Conservation (phyloP, 2,113 vertebrate genomes). For the Papio anubis region DNA sequence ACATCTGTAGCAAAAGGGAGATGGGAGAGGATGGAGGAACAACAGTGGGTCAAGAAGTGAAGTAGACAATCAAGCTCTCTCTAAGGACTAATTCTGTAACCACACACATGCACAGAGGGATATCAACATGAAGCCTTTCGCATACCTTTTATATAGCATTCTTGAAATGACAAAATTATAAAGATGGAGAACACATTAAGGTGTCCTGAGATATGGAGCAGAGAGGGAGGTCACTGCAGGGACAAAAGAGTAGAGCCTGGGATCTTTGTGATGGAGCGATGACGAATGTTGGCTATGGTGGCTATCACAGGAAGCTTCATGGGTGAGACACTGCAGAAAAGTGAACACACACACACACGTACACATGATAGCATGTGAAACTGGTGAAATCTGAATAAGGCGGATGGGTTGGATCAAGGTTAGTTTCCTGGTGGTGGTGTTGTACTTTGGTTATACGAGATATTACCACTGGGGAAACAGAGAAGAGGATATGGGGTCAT, state of each 20-base stretch:
- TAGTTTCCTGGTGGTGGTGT: not conserved
- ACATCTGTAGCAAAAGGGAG: not conserved
- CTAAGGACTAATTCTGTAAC: fast-evolving
- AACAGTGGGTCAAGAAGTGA: not conserved
- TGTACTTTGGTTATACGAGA: not conserved
- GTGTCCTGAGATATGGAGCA: not conserved
- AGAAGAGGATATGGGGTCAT: not conserved
- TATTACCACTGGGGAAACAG: fast-evolving
- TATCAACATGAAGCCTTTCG: fast-evolving
- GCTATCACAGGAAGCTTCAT: not conserved
- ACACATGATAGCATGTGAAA: not conserved
- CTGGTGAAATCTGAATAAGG: not conserved
- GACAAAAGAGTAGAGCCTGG: not conserved
- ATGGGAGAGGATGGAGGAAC: not conserved
- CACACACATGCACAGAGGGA: fast-evolving
- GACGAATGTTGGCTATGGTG: fast-evolving
- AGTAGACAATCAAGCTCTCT: not conserved
- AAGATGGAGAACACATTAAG: not conserved
- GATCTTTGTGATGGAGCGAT: fast-evolving
- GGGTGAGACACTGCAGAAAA: not conserved
- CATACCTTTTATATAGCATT: not conserved
- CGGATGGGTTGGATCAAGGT: fast-evolving
- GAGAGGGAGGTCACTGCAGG: too few species aligned
- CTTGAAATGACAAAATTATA: not conserved
- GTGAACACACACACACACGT: not conserved